Percentiles rank a stretch among this genome's conserved stretches.
phyloP scores from a whole-genome alignment of 2,797 vertebrate genomes.

The Lycodopsis pacificus region DNA sequence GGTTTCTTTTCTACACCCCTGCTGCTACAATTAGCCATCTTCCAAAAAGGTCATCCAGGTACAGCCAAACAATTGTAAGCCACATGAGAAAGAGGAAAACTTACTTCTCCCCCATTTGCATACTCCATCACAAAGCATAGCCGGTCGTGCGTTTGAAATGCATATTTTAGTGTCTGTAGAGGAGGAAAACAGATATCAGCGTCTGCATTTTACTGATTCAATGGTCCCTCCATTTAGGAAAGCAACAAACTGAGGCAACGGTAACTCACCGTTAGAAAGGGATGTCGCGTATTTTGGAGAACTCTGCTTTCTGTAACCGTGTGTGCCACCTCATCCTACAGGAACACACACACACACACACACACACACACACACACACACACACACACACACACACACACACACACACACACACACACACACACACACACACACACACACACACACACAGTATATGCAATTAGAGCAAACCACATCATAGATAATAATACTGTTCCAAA shows the following conservation, averaged over 20 bases:
- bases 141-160: conserved; percentile 95
- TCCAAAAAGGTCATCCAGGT: neutral
- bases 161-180: conserved; percentile 93
- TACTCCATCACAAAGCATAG: conserved; percentile 99
- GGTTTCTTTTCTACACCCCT: neutral
- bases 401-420: conserved; percentile 45
- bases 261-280: conserved; percentile 91
- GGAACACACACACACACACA: conserved; percentile 37
- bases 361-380: conserved; percentile 42
- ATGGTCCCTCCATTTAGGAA: conserved; percentile 2
- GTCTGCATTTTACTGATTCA: neutral
- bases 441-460: neutral
- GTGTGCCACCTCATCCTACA: conserved; percentile 95
- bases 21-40: conserved; percentile 3
- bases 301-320: conserved; percentile 97
- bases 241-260: neutral
- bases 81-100: conserved; percentile 44
- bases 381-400: conserved; percentile 41
- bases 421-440: conserved; percentile 44
- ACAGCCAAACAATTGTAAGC: neutral
- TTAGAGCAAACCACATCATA: neutral
- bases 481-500: neutral
- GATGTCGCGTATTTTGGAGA: conserved; percentile 94
- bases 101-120: conserved; percentile 96
- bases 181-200: conserved; percentile 16